Evolutionary conservation across 2,113 vertebrate genomes (phyloP).

Genomic region (Alosa alosa): DNA sequence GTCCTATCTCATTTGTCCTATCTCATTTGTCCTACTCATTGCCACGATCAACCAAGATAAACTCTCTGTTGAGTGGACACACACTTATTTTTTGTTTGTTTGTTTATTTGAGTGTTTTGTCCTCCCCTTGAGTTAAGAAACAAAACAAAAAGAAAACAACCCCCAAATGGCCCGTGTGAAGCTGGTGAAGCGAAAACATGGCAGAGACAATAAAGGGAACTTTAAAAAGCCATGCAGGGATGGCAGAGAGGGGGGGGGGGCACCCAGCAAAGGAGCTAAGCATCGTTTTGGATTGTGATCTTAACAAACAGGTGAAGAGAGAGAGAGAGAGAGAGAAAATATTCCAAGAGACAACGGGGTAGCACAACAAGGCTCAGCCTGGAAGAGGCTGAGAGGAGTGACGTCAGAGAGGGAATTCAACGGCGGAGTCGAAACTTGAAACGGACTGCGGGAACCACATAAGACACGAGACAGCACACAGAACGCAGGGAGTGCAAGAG

Average conservation of each 20-base stretch:
- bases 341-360: neutral
- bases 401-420: constrained; percentile 12
- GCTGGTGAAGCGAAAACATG: neutral
- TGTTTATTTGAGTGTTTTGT: neutral
- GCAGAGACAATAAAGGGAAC: constrained; percentile 7
- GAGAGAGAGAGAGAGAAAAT: neutral
- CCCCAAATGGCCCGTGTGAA: neutral
- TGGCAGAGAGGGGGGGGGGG: neutral
- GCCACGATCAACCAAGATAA: neutral
- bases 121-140: neutral
- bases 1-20: no score
- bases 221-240: neutral
- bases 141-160: no score
- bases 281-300: neutral
- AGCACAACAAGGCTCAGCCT: neutral
- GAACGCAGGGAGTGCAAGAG: neutral
- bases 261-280: neutral
- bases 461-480: constrained; percentile 8
- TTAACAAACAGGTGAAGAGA: neutral
- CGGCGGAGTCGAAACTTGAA: neutral
- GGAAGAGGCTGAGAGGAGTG: neutral
- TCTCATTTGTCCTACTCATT: neutral
- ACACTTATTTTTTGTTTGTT: neutral
- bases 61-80: neutral
- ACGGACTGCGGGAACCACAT: constrained; percentile 32